These are phyloP conservation scores for Tapera naevia DNA, from an alignment of 2,797 vertebrate species.

Conservation along the genomic window DNA sequence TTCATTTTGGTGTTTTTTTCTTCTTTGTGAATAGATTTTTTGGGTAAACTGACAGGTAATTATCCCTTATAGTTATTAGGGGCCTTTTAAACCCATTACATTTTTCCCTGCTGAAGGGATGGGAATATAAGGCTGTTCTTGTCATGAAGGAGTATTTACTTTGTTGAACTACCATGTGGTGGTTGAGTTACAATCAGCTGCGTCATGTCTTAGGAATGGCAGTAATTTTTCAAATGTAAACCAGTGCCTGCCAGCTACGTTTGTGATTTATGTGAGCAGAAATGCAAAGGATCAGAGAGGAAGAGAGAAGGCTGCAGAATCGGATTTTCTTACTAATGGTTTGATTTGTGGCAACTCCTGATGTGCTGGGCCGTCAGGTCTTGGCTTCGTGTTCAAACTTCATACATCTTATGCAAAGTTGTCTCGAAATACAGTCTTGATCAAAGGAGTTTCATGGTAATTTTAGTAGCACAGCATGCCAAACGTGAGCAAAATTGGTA, in stretches of 20 bases:
- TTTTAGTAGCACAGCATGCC: not conserved
- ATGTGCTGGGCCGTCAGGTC: not conserved
- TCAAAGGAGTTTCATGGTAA: not conserved
- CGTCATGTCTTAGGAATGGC: conserved; percentile 7
- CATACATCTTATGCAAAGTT: not conserved
- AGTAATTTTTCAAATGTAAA: not conserved
- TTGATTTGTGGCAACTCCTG: not conserved
- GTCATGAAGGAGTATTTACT: not conserved
- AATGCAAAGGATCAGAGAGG: not conserved
- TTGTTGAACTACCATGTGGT: not conserved
- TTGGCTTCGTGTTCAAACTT: not conserved
- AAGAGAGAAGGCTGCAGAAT: not conserved
- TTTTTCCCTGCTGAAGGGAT: not conserved
- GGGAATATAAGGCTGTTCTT: not conserved
- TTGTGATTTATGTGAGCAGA: not conserved
- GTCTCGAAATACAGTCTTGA: not conserved
- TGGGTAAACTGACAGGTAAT: not conserved
- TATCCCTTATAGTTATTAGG: not conserved
- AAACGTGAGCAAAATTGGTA: not conserved
- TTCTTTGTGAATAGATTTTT: not conserved
- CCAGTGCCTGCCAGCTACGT: not conserved
- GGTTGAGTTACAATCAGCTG: not conserved
- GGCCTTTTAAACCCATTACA: not conserved
- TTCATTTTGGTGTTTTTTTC: not conserved
- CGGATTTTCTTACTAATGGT: not conserved